These are phyloP conservation scores for Bacillus rossius DNA, from an alignment of 1,140 invertebrate genomes.

Conservation along the genomic window DNA sequence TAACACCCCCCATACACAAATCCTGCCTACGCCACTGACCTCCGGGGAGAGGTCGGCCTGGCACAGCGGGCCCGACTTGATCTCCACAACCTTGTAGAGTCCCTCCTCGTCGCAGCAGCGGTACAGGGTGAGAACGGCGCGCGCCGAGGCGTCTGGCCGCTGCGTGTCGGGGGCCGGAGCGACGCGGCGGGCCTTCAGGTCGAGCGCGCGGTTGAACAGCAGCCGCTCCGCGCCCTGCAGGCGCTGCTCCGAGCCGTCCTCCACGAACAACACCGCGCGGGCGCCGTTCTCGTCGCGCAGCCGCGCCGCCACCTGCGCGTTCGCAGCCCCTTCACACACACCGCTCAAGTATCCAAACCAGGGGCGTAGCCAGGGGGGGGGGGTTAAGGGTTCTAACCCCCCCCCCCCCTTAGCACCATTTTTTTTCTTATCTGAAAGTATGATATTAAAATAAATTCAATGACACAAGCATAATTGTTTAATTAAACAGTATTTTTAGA, in stretches of 20 bases:
- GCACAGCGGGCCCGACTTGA: slow-evolving; percentile 76
- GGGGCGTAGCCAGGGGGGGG: too few relatives aligned
- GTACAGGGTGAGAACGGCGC: slow-evolving; percentile 50
- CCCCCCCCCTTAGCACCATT: too few relatives aligned
- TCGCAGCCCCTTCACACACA: too few relatives aligned
- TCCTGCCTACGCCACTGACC: too few relatives aligned
- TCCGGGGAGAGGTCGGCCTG: slow-evolving; percentile 74
- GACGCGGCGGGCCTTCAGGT: slow-evolving; percentile 47
- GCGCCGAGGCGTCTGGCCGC: slow-evolving; percentile 25
- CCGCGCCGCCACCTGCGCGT: slow-evolving; percentile 40
- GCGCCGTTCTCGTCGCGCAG: slow-evolving; percentile 41
- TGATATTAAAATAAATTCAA: too few relatives aligned
- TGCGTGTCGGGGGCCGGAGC: slow-evolving; percentile 29
- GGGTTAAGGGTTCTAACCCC: too few relatives aligned
- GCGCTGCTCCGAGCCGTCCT: slow-evolving; percentile 80
- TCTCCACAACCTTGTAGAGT: slow-evolving; percentile 79
- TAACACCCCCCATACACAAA: too few relatives aligned
- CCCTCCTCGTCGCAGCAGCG: slow-evolving; percentile 69
- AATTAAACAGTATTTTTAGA: too few relatives aligned
- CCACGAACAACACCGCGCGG: slow-evolving; percentile 62
- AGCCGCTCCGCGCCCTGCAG: slow-evolving; percentile 55
- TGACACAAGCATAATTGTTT: too few relatives aligned
- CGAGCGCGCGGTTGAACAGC: slow-evolving; percentile 62
- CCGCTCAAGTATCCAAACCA: too few relatives aligned
- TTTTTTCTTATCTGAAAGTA: too few relatives aligned